A percentile compares a stretch with the other conserved stretches of the same genome.
These are phyloP conservation scores for Tubiluchus corallicola DNA, from an alignment of 2,888 invertebrate genomes.

Conservation along the genomic window DNA sequence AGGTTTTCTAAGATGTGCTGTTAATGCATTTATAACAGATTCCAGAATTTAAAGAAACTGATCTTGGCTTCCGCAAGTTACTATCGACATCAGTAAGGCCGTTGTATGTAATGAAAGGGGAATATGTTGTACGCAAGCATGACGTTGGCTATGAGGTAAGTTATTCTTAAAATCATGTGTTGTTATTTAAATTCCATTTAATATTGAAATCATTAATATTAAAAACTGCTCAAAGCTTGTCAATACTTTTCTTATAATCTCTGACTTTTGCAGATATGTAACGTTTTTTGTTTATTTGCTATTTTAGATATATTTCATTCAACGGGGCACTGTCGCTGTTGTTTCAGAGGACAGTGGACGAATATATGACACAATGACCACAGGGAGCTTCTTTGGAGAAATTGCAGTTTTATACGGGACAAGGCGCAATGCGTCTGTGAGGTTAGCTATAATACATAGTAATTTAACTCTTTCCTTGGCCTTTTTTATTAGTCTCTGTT, in stretches of 20 bases:
- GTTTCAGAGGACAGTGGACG: conserved; percentile 12
- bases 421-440: conserved; percentile 8
- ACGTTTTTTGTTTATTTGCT: no score
- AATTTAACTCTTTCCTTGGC: no score
- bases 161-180: no score
- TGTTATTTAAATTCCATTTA: no score
- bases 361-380: conserved; percentile 13
- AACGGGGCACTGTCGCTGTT: conserved; percentile 14
- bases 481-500: no score
- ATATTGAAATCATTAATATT: no score
- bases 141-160: conserved; percentile 14
- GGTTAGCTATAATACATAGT: no score
- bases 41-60: conserved; percentile 13
- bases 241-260: no score
- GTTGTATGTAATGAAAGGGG: conserved; percentile 13
- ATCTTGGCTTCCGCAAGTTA: conserved; percentile 14
- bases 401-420: conserved; percentile 13
- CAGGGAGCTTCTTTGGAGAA: conserved; percentile 14
- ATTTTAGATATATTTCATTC: conserved; percentile 15
- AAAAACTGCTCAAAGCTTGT: no score
- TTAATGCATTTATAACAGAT: no score
- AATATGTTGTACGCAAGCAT: conserved; percentile 14
- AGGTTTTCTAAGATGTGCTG: no score
- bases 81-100: conserved; percentile 13
- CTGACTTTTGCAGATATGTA: no score